phyloP scores from a whole-genome alignment of 1,140 invertebrate genomes.

The Zaprionus gabonicus region DNA sequence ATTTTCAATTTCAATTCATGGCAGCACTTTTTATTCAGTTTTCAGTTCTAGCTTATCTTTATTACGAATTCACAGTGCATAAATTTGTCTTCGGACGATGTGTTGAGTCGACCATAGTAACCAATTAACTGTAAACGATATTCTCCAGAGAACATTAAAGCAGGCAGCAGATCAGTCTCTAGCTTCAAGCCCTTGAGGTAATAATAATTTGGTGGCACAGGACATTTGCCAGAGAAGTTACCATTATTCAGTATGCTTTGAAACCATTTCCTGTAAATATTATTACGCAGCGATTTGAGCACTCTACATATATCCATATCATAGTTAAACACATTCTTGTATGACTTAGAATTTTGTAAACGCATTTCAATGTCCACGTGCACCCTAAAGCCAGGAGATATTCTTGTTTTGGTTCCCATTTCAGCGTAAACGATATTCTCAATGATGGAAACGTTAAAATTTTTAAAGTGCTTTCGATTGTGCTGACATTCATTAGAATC shows the following conservation, averaged over 20 bases:
- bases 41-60: constrained; percentile 7
- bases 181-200: constrained; percentile 43
- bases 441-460: constrained; percentile 25
- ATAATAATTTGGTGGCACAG: constrained; percentile 42
- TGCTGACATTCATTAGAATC: constrained; percentile 21
- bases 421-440: constrained; percentile 36
- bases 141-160: constrained; percentile 51
- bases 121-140: constrained; percentile 37
- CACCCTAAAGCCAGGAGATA: constrained; percentile 38
- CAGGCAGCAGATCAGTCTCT: constrained; percentile 41
- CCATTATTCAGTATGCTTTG: constrained; percentile 42
- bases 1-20: too few relatives aligned
- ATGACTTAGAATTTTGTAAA: constrained; percentile 31
- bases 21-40: too few relatives aligned
- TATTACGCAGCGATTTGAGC: constrained; percentile 34
- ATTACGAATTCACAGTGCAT: constrained; percentile 30
- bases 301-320: constrained; percentile 55
- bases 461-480: constrained; percentile 36
- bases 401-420: constrained; percentile 24
- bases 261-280: constrained; percentile 54
- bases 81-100: constrained; percentile 17
- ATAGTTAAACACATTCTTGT: constrained; percentile 48
- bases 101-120: constrained; percentile 37
- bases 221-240: constrained; percentile 55
- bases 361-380: constrained; percentile 49